phyloP scores from a whole-genome alignment of 2,113 vertebrate species.

The Pterocles orientalis region DNA sequence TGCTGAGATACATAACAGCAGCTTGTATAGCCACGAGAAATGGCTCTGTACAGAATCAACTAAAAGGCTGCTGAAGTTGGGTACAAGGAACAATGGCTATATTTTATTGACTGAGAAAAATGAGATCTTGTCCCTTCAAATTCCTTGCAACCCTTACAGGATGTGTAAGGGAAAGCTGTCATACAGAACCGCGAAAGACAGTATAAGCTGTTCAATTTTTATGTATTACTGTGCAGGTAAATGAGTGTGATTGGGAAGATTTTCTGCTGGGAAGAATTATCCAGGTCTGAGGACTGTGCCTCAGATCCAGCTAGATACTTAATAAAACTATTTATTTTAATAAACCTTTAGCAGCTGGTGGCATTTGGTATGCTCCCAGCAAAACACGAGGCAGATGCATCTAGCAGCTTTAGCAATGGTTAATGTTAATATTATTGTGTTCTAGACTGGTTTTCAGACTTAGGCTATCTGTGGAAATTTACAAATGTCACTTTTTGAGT shows the following conservation, averaged over 20 bases:
- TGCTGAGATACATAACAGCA: neutral
- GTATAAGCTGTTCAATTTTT: neutral
- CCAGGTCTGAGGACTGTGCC: too few relatives aligned
- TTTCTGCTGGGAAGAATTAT: neutral
- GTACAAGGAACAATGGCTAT: neutral
- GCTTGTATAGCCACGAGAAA: neutral
- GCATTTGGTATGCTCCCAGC: neutral
- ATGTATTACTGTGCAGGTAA: neutral
- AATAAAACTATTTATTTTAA: neutral
- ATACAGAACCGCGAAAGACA: neutral
- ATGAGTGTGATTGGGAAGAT: neutral
- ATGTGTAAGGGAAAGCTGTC: neutral
- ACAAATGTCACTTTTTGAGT: neutral
- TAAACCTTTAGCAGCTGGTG: neutral
- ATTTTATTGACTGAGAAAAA: neutral
- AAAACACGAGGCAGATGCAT: neutral
- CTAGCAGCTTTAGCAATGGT: neutral
- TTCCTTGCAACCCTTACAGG: neutral
- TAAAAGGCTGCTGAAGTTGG: neutral
- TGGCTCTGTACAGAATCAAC: neutral
- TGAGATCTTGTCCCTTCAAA: neutral
- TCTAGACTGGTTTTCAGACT: neutral
- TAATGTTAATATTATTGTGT: neutral
- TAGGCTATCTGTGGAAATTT: neutral
- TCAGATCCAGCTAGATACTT: rapidly evolving